These are phyloP conservation scores for Aplidium turbinatum DNA, from an alignment of 23 tunicate species.

Conservation along the genomic window DNA sequence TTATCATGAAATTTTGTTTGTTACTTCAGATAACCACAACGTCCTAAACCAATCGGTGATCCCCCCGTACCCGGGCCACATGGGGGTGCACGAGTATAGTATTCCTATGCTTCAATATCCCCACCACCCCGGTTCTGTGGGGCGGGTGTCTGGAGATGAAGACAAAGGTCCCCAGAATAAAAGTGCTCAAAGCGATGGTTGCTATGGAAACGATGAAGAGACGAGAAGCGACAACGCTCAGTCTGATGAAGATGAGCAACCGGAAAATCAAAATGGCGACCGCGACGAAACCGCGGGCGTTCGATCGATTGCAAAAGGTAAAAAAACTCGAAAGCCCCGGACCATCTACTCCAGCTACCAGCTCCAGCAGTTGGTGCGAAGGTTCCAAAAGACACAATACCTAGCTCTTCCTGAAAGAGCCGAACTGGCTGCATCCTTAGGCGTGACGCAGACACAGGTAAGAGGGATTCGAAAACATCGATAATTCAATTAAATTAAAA, in stretches of 20 bases:
- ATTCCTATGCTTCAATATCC: no score
- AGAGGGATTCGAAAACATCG: no score
- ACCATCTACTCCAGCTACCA: constrained; percentile 86
- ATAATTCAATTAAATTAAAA: no score
- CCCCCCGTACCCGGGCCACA: no score
- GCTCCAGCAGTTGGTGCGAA: constrained; percentile 56
- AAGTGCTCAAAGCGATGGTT: constrained; percentile 17
- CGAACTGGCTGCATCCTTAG: constrained; percentile 85
- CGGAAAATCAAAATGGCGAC: constrained; percentile 35
- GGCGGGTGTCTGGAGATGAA: no score
- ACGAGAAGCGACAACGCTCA: neutral
- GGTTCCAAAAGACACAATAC: constrained; percentile 84
- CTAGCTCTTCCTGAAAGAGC: constrained; percentile 93
- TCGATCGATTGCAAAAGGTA: constrained; percentile 17
- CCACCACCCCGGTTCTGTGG: no score
- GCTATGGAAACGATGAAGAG: constrained; percentile 14
- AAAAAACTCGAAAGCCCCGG: constrained; percentile 88
- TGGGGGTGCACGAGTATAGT: no score
- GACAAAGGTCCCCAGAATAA: no score
- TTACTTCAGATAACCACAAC: no score
- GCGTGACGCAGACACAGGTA: constrained; percentile 94
- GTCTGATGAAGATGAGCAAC: neutral
- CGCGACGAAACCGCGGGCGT: neutral
- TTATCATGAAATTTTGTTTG: no score
- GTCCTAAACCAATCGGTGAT: no score